These are phyloP conservation scores for Drosophila tsacasi DNA, from an alignment of 1,140 invertebrate species.

Conservation along the genomic window DNA sequence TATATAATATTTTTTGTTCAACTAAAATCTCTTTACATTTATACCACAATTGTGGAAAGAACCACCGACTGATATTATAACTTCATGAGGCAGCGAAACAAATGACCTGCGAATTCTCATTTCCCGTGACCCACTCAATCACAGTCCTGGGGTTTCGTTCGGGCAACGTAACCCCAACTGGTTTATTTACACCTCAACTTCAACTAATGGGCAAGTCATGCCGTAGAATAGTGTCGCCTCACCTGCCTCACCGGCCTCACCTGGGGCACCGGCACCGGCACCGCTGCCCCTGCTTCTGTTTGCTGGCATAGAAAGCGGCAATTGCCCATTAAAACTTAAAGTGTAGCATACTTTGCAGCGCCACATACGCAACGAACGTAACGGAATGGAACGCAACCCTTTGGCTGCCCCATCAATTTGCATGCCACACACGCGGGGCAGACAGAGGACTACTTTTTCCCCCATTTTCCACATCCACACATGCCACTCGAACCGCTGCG, in stretches of 20 bases:
- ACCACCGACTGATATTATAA: conserved; percentile 8
- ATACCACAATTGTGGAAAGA: neutral
- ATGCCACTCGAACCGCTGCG: conserved; percentile 37
- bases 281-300: neutral
- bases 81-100: conserved; percentile 15
- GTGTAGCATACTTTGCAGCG: conserved; percentile 66
- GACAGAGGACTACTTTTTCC: neutral
- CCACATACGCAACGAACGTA: conserved; percentile 53
- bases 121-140: conserved; percentile 34
- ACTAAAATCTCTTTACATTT: neutral
- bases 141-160: neutral
- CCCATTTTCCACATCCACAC: conserved; percentile 21
- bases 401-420: conserved; percentile 68
- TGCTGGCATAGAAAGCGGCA: conserved; percentile 20
- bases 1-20: neutral
- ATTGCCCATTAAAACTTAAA: conserved; percentile 72
- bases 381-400: conserved; percentile 46
- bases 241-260: conserved; percentile 6
- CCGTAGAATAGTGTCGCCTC: conserved; percentile 32
- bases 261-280: neutral
- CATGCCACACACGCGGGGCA: conserved; percentile 73
- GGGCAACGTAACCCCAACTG: conserved; percentile 24
- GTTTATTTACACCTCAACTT: conserved; percentile 55
- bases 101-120: conserved; percentile 33
- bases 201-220: conserved; percentile 70